Evolutionary conservation across 2,113 vertebrate genomes (phyloP).

Genomic region (Vidua macroura): DNA sequence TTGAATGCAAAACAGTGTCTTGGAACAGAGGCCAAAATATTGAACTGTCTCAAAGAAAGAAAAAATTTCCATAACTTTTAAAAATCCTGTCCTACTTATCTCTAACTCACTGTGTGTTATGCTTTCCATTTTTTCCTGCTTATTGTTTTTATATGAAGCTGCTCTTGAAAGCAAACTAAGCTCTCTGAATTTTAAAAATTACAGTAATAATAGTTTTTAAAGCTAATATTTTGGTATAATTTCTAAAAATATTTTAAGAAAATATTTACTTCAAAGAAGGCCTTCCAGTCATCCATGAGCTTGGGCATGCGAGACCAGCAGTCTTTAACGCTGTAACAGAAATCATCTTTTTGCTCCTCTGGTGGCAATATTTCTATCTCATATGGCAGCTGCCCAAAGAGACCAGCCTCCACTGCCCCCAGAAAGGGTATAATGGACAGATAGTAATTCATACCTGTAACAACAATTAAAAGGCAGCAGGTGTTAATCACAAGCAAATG

Average conservation of each 20-base stretch:
- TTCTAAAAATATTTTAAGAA: background rate
- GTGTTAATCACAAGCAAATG: background rate
- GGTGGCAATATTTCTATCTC: conserved; percentile 65
- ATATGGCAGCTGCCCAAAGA: conserved; percentile 56
- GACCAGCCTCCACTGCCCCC: conserved; percentile 71
- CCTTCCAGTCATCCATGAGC: conserved; percentile 69
- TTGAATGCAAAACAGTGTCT: background rate
- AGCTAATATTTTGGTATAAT: background rate
- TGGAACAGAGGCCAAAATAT: background rate
- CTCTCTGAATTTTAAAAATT: background rate
- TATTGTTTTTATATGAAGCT: background rate
- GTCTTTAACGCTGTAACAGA: conserved; percentile 62
- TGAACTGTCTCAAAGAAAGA: background rate
- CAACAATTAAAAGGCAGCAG: background rate
- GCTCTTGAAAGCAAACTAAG: background rate
- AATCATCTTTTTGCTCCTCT: conserved; percentile 14
- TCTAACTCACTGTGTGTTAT: background rate
- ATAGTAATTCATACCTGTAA: conserved; percentile 77
- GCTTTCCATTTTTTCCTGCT: background rate
- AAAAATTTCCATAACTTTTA: background rate
- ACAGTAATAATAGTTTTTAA: background rate
- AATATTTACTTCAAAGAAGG: conserved; percentile 72
- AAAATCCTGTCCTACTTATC: background rate
- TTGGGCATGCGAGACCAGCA: conserved; percentile 45
- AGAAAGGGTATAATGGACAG: conserved; percentile 72